Evolutionary conservation across 1,140 invertebrate genomes (phyloP).

Genomic region (Bemisia tabaci): DNA sequence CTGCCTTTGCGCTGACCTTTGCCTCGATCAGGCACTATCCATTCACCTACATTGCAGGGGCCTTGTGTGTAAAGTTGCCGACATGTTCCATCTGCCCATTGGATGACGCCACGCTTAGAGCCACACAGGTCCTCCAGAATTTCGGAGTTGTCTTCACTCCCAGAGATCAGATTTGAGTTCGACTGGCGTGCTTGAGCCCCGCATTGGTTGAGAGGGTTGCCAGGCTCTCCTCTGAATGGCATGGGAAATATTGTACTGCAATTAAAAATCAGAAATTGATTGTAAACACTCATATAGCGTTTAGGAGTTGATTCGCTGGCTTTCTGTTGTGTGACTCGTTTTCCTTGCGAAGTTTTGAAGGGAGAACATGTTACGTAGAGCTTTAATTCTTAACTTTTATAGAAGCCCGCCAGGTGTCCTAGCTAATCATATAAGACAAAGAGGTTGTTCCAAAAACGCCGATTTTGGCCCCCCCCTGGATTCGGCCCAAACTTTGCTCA

Average conservation of each 20-base stretch:
- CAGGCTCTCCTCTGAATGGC: not conserved
- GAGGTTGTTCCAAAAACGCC: no score
- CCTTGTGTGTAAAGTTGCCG: constrained; percentile 28
- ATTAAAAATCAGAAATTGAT: no score
- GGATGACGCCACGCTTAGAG: constrained; percentile 18
- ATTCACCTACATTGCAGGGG: constrained; percentile 54
- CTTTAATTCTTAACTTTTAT: no score
- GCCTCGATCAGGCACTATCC: constrained; percentile 43
- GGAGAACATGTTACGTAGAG: no score
- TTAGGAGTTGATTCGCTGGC: no score
- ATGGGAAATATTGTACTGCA: not conserved
- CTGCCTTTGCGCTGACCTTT: constrained; percentile 25
- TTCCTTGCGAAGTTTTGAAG: no score
- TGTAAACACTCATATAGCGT: no score
- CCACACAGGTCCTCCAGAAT: constrained; percentile 16
- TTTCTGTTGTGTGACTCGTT: no score
- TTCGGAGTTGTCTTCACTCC: not conserved
- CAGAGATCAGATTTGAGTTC: not conserved
- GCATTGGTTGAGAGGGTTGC: not conserved
- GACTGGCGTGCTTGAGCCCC: not conserved
- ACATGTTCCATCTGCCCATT: constrained; percentile 20
- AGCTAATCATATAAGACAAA: no score
- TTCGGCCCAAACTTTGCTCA: no score
- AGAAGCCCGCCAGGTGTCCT: no score
- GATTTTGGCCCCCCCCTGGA: no score